Evolutionary conservation across 1,140 invertebrate genomes (phyloP).

Genomic region (Ephestia elutella): DNA sequence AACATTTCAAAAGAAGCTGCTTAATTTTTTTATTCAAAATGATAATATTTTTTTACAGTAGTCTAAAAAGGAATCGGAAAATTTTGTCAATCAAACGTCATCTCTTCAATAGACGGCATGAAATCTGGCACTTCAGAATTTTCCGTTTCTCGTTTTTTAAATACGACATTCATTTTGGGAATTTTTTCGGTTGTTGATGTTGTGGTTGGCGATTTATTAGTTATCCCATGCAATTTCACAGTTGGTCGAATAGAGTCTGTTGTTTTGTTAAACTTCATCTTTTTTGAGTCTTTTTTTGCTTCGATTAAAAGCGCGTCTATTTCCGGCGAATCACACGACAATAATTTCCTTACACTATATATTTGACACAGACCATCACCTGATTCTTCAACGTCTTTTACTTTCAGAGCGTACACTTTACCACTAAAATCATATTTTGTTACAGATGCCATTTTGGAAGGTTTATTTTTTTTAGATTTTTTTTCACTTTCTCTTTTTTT

Average conservation of each 20-base stretch:
- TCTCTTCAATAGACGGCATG: conserved; percentile 53
- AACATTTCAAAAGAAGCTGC: no score
- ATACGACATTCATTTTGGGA: no score
- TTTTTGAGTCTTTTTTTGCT: conserved; percentile 33
- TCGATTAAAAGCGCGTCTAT: conserved; percentile 31
- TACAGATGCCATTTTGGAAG: conserved; percentile 27
- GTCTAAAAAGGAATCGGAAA: no score
- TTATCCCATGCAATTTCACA: no score
- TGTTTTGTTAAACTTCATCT: conserved; percentile 4
- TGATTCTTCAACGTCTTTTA: conserved; percentile 37
- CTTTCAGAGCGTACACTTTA: conserved; percentile 45
- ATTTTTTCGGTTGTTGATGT: not conserved
- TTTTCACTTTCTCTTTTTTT: conserved; percentile 28
- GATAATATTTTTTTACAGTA: no score
- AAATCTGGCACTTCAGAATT: conserved; percentile 37
- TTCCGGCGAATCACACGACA: conserved; percentile 40
- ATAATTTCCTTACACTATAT: conserved; percentile 42
- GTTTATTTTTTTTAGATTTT: conserved; percentile 34
- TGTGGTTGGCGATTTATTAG: not conserved
- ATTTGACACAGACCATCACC: conserved; percentile 37
- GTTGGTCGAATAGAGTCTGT: no score
- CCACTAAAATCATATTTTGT: conserved; percentile 46
- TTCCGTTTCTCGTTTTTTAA: conserved; percentile 37
- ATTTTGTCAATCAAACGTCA: conserved; percentile 27
- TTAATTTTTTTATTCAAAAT: no score